Percentiles rank a stretch among this genome's conserved stretches.
phyloP scores from a whole-genome alignment of 1,140 invertebrate species.

The Seison nebaliae region DNA sequence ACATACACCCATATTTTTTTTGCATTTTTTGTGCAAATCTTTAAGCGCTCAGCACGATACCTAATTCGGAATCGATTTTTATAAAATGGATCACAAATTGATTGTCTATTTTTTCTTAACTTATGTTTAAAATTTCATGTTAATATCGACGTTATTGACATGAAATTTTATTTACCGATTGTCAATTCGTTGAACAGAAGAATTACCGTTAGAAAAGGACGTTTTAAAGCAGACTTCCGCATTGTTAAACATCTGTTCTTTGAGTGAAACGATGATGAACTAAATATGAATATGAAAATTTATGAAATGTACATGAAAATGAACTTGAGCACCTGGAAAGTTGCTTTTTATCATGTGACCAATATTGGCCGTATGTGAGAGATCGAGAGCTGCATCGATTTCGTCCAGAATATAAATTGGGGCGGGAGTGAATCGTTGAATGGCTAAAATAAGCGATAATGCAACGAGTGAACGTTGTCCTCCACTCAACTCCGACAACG shows the following conservation, averaged over 20 bases:
- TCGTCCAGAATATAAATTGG: constrained; percentile 95
- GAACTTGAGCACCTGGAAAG: constrained; percentile 66
- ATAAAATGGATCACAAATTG: too few relatives aligned
- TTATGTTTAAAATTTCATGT: too few relatives aligned
- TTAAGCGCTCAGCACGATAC: too few relatives aligned
- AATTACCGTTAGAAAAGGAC: constrained; percentile 76
- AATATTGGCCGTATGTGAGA: constrained; percentile 95
- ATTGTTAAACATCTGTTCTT: constrained; percentile 98
- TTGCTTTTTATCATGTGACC: constrained; percentile 73
- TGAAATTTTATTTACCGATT: background rate
- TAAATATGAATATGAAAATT: constrained; percentile 31
- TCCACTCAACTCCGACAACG: constrained; percentile 70
- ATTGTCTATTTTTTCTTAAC: too few relatives aligned
- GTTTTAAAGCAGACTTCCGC: constrained; percentile 90
- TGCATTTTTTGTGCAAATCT: too few relatives aligned
- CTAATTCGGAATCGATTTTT: too few relatives aligned
- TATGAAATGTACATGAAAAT: constrained; percentile 10
- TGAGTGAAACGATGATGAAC: constrained; percentile 92
- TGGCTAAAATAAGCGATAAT: constrained; percentile 71
- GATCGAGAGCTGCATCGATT: constrained; percentile 86
- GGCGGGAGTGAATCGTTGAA: constrained; percentile 85
- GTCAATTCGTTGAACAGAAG: constrained; percentile 42
- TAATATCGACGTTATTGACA: too few relatives aligned
- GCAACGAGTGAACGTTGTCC: constrained; percentile 85
- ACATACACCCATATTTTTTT: too few relatives aligned